phyloP scores from a whole-genome alignment of 1,140 invertebrate species.

The Heliconius eleuchia region DNA sequence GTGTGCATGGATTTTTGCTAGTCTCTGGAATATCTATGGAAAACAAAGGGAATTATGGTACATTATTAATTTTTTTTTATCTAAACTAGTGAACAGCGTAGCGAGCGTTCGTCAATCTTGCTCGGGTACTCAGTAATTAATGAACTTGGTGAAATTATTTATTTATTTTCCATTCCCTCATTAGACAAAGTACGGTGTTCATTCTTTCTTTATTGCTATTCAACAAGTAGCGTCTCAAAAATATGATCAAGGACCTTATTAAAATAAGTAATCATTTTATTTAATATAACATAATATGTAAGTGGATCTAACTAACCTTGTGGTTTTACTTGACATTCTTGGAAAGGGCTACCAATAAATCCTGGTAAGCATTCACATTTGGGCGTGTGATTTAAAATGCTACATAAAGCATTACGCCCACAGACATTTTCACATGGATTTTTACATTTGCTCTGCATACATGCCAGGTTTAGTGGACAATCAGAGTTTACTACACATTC shows the following conservation, averaged over 20 bases:
- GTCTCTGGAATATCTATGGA: conserved; percentile 50
- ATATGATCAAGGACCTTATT: too few relatives aligned
- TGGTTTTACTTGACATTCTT: conserved; percentile 61
- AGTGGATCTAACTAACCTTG: conserved; percentile 45
- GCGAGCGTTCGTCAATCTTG: neutral
- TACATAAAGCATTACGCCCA: conserved; percentile 84
- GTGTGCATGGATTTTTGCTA: conserved; percentile 84
- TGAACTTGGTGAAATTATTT: neutral
- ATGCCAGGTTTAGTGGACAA: conserved; percentile 83
- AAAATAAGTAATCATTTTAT: too few relatives aligned
- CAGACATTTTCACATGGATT: conserved; percentile 87
- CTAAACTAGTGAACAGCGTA: neutral
- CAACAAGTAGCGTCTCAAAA: neutral
- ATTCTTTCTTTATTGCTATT: neutral
- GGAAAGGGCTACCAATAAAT: conserved; percentile 83
- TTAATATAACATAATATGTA: neutral
- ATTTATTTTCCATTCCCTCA: neutral
- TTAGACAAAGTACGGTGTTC: neutral
- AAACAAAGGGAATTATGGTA: neutral
- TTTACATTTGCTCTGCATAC: conserved; percentile 84
- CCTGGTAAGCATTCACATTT: conserved; percentile 82
- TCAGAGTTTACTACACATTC: conserved; percentile 85
- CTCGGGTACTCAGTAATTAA: neutral
- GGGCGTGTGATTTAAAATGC: conserved; percentile 82
- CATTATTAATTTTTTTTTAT: neutral